Base-by-base conservation (phyloP, 2,797 vertebrate species). In the Notoglanidium macrostoma region DNA sequence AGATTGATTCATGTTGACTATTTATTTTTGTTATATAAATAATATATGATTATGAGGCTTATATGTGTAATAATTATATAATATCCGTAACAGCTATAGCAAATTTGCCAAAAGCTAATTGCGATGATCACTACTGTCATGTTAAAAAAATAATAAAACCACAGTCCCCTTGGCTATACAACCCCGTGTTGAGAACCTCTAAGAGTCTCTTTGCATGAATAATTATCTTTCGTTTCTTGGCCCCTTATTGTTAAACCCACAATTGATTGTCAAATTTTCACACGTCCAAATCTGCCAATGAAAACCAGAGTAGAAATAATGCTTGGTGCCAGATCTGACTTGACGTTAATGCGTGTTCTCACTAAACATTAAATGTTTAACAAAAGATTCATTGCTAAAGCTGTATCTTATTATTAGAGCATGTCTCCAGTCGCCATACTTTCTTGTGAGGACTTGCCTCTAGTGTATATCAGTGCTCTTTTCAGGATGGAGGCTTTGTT, bases 141-240 rank as follows among this genome's bases (percentile, higher is more conserved):
- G 26, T 77, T 49, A 51, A 76, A 51, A 49, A 10, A 74, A 76
- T 15, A 29, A 77, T 54, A 23, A 32, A 78, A 40, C 54, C 5
- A 2, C 77, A 40, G 9, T 12, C 19, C 77, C 11, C 21, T 6
- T 80, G 44, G 59, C 59, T 29, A 63, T 32, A 65, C 79, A 82
- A 54, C 26, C 9, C 80, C 1, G 0, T 32, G 80, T 67, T 29
- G 35, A n/a, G 32, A 40, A 61, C 32, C 89, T 88, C 87, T 88
- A 85, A 89, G 89, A 91, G 91, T 90, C 87, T 91, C 89, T 92
- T 61, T 93, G 90, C 90, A 95, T 92, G 90, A 88, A 91, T 94
- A 91, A 93, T 93, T 91, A 90, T 89, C 92, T 93, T 94, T 93
- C 92, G 90, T 94, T 93, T 93, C 92, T 94, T 92, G 35, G 21